Conservation (phyloP, 2,888 invertebrate species). For the Lepidocyrtinus sp. region DNA sequence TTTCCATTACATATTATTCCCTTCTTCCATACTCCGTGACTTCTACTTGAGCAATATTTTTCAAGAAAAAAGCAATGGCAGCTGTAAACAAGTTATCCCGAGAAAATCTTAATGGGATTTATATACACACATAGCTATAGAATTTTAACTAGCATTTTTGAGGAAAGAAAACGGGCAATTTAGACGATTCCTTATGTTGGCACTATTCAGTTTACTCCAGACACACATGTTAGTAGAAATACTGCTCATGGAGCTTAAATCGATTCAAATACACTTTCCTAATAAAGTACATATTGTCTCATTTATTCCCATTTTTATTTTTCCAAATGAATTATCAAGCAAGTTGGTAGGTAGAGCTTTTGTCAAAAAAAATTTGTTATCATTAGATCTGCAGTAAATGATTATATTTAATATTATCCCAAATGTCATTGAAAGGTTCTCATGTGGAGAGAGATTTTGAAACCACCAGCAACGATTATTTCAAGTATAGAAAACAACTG, state of each 20-base stretch:
- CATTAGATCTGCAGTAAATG: slow-evolving; percentile 47
- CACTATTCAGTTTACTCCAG: too few relatives aligned
- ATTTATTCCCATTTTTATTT: too few relatives aligned
- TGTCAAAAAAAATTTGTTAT: background rate
- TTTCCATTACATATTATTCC: slow-evolving; percentile 28
- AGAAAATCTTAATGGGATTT: slow-evolving; percentile 53
- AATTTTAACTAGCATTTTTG: slow-evolving; percentile 54
- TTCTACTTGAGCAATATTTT: too few relatives aligned
- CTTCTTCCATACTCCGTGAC: background rate
- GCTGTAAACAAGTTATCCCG: slow-evolving; percentile 51
- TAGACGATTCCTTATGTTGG: slow-evolving; percentile 44
- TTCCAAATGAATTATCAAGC: too few relatives aligned
- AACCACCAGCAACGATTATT: slow-evolving; percentile 43
- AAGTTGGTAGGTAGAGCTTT: too few relatives aligned
- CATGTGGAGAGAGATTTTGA: too few relatives aligned
- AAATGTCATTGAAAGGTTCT: slow-evolving; percentile 32
- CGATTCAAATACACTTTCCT: too few relatives aligned
- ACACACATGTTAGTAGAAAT: too few relatives aligned
- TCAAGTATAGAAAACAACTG: too few relatives aligned
- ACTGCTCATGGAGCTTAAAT: too few relatives aligned
- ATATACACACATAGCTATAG: slow-evolving; percentile 52
- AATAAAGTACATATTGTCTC: too few relatives aligned
- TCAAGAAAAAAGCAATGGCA: slow-evolving; percentile 22
- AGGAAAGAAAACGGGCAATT: slow-evolving; percentile 53
- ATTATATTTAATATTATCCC: slow-evolving; percentile 40